Base-by-base conservation (phyloP, 1,140 invertebrate genomes). In the Drosophila persimilis region DNA sequence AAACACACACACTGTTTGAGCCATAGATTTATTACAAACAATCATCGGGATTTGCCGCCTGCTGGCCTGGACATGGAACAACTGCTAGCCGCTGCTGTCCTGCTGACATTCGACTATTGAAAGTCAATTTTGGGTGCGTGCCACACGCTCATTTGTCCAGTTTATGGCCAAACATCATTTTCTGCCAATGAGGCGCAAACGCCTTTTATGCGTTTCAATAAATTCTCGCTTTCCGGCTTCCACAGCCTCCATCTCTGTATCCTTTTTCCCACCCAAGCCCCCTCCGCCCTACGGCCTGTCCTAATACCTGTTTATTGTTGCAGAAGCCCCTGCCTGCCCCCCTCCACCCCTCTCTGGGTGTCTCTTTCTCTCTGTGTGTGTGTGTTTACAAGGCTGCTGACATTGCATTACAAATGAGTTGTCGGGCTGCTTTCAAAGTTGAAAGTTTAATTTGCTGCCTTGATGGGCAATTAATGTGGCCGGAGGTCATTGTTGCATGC, bases 281-380 rank as follows among this genome's bases (percentile, higher is more conserved):
- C 20, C 20, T 20, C 1, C 1, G 20, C 20, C 24, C 24, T 26
- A 0, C 5, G 24, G 17, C 17, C 24, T 4, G 24, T 5, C 24
- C 80, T 88, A 88, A 84, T 88, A 88, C 83, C 83, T 88, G 84
- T 88, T 88, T 88, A 88, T 86, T 83, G 83, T 80, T 80, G 73
- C 61, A 73, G 20, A 20, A 2, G 20, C 20, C 20, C 20, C 20
- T 20, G 20, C 20, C 20, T 2, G 1, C 2, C 1, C 20, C 0
- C 20, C 20, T 1, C 20, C 20, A 15, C 15, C 17, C 17, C 17
- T 17, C 20, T 20, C 20, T 20, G 1, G 1, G 20, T 20, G 1
- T 20, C 20, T 20, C 20, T 20, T 1, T 20, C 20, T 20, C 20
- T 20, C 20, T 20, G 20, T 5, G 24, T 26, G 24, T 26, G 24